Evolutionary conservation across 2,113 vertebrate genomes (phyloP), one percentile per base, ranked within the genome.

Genomic region (Laticauda laticaudata): DNA sequence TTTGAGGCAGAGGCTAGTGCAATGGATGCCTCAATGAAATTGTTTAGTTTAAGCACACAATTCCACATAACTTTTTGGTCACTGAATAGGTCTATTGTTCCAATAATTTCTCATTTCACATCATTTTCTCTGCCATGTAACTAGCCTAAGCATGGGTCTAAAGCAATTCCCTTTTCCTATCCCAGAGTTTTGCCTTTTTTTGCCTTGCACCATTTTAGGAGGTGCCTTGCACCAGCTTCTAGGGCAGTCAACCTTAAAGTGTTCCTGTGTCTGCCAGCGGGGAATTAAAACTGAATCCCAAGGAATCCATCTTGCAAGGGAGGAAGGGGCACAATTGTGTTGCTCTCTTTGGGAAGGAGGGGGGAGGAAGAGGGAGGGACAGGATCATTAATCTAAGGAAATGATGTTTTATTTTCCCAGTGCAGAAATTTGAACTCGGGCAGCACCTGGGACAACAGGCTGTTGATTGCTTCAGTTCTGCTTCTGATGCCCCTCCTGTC

Each of bases 371-470:
- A 39, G 57, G 88, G 88, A 10, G 26, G 34, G 45, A 81, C 59
- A 54, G 56, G 90, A 61, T 10, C 86, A 91, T 89, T 91, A 86
- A 91, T 88, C 64, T 89, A 87, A 93, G 87, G 90, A 89, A 89
- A 91, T 93, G 88, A 89, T 85, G 88, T 64, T 93, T 92, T 93
- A 93, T 89, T 93, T 93, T 93, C 93, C 90, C 87, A 91, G 87
- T 86, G 87, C 26, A 89, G 93, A 91, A 91, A 93, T 93, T 88
- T 89, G 87, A 93, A 93, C 93, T 93, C 93, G 0, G 90, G n/a
- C 86, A 91, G 93, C 90, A 91, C 90, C 90, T 91, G 90, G 93
- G 90, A 91, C 93, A 93, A 93, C 93, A 91, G 90, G 90, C 90
- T 93, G 93, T 91, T 93, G 92, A 93, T 93, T 93, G 92, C 92